Evolutionary conservation across 2,113 vertebrate genomes (phyloP).

Genomic region (Epinephelus fuscoguttatus): DNA sequence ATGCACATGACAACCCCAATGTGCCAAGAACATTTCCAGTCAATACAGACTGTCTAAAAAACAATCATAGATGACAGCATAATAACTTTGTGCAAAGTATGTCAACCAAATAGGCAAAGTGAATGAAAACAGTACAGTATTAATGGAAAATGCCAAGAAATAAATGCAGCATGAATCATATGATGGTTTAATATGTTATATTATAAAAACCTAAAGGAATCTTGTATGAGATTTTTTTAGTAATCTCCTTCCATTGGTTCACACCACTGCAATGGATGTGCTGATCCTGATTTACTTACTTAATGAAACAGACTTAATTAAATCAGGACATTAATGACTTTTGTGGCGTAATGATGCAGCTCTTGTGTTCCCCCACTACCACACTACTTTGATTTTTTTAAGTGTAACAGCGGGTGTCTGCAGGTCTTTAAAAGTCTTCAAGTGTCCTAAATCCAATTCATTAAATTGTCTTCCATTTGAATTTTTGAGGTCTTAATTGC

Average conservation of each 20-base stretch:
- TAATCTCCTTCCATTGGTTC: too few species aligned
- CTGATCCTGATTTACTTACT: not conserved
- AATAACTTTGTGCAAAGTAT: not conserved
- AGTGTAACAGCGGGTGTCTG: too few species aligned
- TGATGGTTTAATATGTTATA: not conserved
- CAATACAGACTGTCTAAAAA: too few species aligned
- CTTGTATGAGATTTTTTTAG: not conserved
- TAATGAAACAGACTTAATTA: not conserved
- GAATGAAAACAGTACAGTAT: not conserved
- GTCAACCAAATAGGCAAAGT: not conserved
- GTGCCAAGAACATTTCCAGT: not conserved
- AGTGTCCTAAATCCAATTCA: too few species aligned
- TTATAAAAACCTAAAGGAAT: not conserved
- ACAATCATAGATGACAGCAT: not conserved
- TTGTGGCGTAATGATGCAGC: not conserved
- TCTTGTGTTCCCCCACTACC: not conserved
- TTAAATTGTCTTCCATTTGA: too few species aligned
- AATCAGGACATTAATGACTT: constrained; percentile 14
- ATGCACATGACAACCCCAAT: not conserved
- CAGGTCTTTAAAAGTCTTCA: too few species aligned
- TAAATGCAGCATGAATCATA: not conserved
- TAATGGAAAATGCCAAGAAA: not conserved
- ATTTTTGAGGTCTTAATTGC: too few species aligned
- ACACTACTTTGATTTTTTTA: not conserved
- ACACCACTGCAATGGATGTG: not conserved